Conservation (phyloP, 2,113 vertebrate genomes). For the Odocoileus virginianus region DNA sequence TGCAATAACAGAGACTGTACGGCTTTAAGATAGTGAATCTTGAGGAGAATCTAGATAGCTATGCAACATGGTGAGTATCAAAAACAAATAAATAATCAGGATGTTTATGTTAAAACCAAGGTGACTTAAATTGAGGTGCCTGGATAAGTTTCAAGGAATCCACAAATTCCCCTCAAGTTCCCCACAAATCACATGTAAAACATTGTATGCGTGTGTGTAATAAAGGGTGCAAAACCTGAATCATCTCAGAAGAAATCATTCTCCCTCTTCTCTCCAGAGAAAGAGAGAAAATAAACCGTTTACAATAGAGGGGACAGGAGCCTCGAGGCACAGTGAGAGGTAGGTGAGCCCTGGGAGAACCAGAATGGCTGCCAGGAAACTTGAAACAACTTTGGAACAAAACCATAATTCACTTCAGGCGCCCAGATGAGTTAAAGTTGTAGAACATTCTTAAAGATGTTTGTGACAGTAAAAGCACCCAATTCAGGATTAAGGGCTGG, state of each 20-base stretch:
- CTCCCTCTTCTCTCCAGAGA: not conserved
- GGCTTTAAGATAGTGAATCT: not conserved
- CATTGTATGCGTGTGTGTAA: not conserved
- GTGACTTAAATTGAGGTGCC: not conserved
- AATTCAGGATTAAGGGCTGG: not conserved
- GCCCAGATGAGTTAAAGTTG: not conserved
- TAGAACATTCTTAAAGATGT: not conserved
- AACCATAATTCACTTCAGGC: not conserved
- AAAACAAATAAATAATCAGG: not conserved
- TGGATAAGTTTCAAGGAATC: not conserved
- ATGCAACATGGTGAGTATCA: not conserved
- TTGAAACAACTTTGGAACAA: slow-evolving; percentile 7
- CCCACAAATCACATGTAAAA: not conserved
- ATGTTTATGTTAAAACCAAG: not conserved
- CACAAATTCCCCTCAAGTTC: not conserved
- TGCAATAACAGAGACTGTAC: not conserved
- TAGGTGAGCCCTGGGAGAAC: not conserved
- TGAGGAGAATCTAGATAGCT: not conserved
- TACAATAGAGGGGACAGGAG: not conserved
- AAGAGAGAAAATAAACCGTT: not conserved
- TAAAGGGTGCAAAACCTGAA: not conserved
- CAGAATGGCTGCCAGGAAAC: not conserved
- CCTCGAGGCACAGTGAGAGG: not conserved
- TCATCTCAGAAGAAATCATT: not conserved
- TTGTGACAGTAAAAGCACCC: not conserved